These are phyloP conservation scores for Bradypus variegatus DNA, from an alignment of 2,797 vertebrate genomes.

Conservation along the genomic window DNA sequence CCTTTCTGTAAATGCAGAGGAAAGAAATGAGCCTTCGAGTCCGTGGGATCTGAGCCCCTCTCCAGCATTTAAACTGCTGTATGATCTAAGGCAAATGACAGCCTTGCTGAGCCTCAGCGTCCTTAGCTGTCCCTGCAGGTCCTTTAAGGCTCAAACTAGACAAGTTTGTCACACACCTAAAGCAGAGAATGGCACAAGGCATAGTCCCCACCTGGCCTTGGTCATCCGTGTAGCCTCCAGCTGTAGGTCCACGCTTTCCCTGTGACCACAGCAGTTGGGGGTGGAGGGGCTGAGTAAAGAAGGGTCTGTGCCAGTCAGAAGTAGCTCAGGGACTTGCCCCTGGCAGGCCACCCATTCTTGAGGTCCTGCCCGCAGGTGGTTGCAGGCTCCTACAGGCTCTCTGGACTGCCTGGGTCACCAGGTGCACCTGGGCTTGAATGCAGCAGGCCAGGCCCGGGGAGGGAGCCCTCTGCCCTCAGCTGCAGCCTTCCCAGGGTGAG, in stretches of 20 bases:
- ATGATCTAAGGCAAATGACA: background rate
- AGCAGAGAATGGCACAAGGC: background rate
- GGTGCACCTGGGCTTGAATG: background rate
- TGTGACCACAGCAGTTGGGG: background rate
- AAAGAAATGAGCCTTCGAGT: background rate
- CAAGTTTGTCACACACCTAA: background rate
- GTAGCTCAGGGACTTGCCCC: background rate
- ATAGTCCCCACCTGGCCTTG: background rate
- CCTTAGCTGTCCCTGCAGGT: background rate
- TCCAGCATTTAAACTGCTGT: background rate
- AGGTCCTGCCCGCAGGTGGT: background rate
- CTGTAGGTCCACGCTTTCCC: background rate
- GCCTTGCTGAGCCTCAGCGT: background rate
- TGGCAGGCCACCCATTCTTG: background rate
- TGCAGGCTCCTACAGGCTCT: background rate
- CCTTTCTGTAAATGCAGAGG: background rate
- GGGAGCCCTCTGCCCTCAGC: background rate
- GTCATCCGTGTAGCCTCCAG: background rate
- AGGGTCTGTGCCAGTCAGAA: background rate
- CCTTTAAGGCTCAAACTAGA: background rate
- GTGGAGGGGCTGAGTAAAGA: background rate
- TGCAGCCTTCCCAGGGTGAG: background rate
- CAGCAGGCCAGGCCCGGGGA: background rate
- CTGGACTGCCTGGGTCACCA: rapidly evolving
- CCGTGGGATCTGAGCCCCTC: background rate